Evolutionary conservation across 2,113 vertebrate genomes (phyloP), one percentile per base, ranked within the genome.

Genomic region (Heterocephalus glaber): DNA sequence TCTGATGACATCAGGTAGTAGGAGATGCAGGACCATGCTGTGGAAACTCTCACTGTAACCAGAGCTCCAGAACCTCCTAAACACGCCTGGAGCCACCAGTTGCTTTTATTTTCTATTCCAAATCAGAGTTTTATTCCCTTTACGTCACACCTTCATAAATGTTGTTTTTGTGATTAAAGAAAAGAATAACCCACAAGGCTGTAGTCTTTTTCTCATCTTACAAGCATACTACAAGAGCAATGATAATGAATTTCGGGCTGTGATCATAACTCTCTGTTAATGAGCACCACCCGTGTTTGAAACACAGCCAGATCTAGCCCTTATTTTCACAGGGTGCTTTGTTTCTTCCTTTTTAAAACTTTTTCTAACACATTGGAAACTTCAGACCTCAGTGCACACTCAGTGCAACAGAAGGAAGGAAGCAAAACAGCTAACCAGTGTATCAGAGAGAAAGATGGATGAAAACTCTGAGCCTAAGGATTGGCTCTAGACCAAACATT

Each of bases 321-420:
- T 72, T 85, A 66, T 74, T 84, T 80, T 85, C 89, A 66, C 14
- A 19, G 56, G 30, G 70, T 76, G n/a, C 94, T 82, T 61, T 80
- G 19, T 68, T 92, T 89, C n/a, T 84, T 70, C 49, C 35, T 86
- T 24, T 80, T 38, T 26, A 54, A 54, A 74, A 41, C 66, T 47
- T 79, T 83, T 56, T 33, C 66, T 77, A 89, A 90, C 38, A 95
- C 66, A 90, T 54, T 92, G 90, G 52, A 90, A 92, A 93, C 54
- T 95, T 96, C 93, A 93, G 60, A 92, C 20, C 24, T 96, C n/a
- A 86, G 66, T 49, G 49, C 49, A 95, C 56, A 49, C 68, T 80
- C 1, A 14, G 24, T 20, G 22, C 61, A 92, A 41, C 63, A 94
- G 33, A 88, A 24, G 33, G 56, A 65, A 89, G 49, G 56, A 93